Percentiles rank a stretch among this genome's conserved stretches.
Conservation (phyloP, 2,113 vertebrate species). For the Python bivittatus region DNA sequence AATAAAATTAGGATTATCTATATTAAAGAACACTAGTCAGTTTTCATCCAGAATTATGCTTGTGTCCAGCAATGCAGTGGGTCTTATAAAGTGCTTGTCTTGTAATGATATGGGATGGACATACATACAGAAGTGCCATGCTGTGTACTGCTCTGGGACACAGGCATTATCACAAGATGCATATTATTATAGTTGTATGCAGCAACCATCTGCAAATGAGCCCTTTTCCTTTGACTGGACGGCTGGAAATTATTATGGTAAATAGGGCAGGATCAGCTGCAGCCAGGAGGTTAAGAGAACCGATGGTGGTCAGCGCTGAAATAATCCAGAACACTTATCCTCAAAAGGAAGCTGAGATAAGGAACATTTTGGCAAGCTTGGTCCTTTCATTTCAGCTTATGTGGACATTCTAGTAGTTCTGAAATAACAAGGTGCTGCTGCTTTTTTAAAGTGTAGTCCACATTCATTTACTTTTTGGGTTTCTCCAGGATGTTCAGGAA, state of each 20-base stretch:
- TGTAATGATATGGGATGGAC: not conserved
- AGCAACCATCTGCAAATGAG: slow-evolving; percentile 1
- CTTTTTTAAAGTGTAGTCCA: slow-evolving; percentile 2
- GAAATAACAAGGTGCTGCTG: slow-evolving; percentile 34
- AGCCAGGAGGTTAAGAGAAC: slow-evolving; percentile 1
- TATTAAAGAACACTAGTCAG: not conserved
- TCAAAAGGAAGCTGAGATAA: slow-evolving; percentile 2
- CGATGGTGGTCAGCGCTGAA: slow-evolving; percentile 31
- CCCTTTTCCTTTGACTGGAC: not conserved
- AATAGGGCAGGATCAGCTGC: not conserved
- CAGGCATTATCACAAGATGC: not conserved
- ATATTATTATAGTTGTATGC: not conserved
- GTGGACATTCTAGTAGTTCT: slow-evolving; percentile 44
- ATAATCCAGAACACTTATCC: slow-evolving; percentile 8
- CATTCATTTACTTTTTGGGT: slow-evolving; percentile 85
- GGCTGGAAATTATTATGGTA: not conserved
- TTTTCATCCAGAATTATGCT: not conserved
- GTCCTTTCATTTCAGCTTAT: slow-evolving; percentile 25
- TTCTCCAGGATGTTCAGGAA: slow-evolving; percentile 98
- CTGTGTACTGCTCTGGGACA: not conserved
- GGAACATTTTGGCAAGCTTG: slow-evolving; percentile 43
- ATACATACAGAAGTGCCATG: not conserved
- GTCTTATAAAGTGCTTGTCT: not conserved
- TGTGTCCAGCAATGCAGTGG: not conserved
- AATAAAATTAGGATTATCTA: not conserved